Base-by-base conservation (phyloP, 2,888 invertebrate species). In the Anagyrus pseudococci region DNA sequence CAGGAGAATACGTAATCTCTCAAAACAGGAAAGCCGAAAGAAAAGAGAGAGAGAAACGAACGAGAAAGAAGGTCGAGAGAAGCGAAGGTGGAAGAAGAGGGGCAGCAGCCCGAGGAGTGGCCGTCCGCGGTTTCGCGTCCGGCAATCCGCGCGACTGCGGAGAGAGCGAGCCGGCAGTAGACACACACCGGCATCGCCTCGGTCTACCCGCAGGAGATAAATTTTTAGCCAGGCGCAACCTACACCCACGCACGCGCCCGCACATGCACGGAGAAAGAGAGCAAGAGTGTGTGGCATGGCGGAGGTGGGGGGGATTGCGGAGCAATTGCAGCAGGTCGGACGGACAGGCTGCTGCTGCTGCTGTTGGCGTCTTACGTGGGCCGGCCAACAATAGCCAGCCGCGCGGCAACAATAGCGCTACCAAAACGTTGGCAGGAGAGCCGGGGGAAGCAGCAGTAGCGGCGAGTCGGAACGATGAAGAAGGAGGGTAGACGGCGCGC, bases 131-230 rank as follows among this genome's bases (percentile, higher is more conserved):
- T 6, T 33, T 33, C 33, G 13, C 33, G 33, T 13, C 13, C 33
- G 33, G 33, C 33, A n/a, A n/a, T n/a, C n/a, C n/a, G 33, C 33
- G 33, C 33, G 33, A 13, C 33, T 33, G 33, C 33, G 13, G 33
- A 13, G 33, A 33, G 13, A 33, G 13, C 33, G 7, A 33, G 33
- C 33, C 7, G 7, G 33, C 33, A 13, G 7, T 33, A 13, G 33
- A 6, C 7, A 33, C 13, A 33, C 7, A 13, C 33, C 33, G 33
- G 40, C 50, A 10, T 20, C 19, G n/a, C 10, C 2, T 8, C 33
- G n/a, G n/a, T n/a, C n/a, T n/a, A n/a, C 33, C 58, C 58, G 52
- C 58, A 61, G 53, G 50, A 59, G 59, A 69, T 69, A 58, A 64
- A 67, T 67, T 69, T 67, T 64, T 64, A 66, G 43, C 25, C 48